Conservation (phyloP, 2,888 invertebrate species). For the Pristionchus exspectatus region DNA sequence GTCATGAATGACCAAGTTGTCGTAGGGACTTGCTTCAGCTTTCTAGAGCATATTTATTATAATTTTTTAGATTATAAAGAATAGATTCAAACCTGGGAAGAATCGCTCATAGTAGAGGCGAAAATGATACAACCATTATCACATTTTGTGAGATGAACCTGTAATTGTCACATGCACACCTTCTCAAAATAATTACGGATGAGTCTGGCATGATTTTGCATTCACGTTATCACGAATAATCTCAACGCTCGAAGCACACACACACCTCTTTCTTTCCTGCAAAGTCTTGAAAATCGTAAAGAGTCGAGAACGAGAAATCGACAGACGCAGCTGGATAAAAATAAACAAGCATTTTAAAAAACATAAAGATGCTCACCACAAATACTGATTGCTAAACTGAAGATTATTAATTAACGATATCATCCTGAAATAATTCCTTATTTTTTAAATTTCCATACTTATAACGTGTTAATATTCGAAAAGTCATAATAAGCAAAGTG, state of each 20-base stretch:
- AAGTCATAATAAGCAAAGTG: too few species aligned
- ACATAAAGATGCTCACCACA: too few species aligned
- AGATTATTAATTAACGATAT: not conserved
- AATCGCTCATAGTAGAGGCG: not conserved
- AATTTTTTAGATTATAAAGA: not conserved
- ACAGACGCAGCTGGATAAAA: not conserved
- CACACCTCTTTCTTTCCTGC: not conserved
- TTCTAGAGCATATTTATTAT: not conserved
- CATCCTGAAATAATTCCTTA: not conserved
- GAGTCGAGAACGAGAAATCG: not conserved
- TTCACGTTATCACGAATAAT: too few species aligned
- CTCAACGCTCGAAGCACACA: too few species aligned
- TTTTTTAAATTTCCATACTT: not conserved
- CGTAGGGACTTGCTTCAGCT: not conserved
- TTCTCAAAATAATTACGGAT: not conserved
- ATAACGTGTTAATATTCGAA: not conserved
- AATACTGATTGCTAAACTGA: not conserved
- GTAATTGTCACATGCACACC: not conserved
- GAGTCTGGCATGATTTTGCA: not conserved
- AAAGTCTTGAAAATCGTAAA: not conserved
- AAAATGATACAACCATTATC: not conserved
- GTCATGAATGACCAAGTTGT: not conserved
- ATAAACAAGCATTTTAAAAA: too few species aligned
- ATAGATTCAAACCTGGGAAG: not conserved
- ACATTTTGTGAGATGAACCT: not conserved